Evolutionary conservation across 1,140 invertebrate species (phyloP).

Genomic region (Conopomorpha cramerella): DNA sequence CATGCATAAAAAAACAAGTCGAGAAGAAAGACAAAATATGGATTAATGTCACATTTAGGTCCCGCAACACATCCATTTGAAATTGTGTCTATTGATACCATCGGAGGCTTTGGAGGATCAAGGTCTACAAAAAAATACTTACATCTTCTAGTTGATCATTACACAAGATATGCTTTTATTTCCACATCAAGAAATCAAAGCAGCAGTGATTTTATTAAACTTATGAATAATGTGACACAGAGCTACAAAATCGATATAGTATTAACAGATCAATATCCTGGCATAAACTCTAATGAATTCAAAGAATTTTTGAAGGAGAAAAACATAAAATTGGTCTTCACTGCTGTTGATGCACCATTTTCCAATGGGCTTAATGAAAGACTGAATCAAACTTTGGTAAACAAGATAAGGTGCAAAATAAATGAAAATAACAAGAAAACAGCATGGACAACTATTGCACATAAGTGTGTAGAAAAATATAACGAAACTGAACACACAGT

Average conservation of each 20-base stretch:
- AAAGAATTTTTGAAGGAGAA: conserved; percentile 20
- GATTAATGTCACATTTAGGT: too few species aligned
- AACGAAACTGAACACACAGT: conserved; percentile 29
- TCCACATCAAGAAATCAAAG: conserved; percentile 10
- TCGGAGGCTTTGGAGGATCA: too few species aligned
- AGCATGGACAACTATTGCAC: conserved; percentile 12
- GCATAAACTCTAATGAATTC: too few species aligned
- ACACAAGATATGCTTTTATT: conserved; percentile 10
- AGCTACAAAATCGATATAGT: conserved; percentile 7
- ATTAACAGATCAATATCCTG: conserved; percentile 13
- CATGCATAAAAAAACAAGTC: too few species aligned
- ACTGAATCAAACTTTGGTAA: conserved; percentile 24
- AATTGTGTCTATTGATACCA: conserved; percentile 12
- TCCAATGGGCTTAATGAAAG: too few species aligned
- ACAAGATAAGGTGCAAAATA: conserved; percentile 8
- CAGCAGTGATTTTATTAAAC: conserved; percentile 29
- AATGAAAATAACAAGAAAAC: too few species aligned
- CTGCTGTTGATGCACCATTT: conserved; percentile 13
- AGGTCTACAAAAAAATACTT: conserved; percentile 14
- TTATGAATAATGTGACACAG: conserved; percentile 9
- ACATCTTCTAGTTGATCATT: too few species aligned
- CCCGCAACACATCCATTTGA: conserved; percentile 8
- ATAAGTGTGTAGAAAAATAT: conserved; percentile 12
- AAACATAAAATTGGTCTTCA: conserved; percentile 12
- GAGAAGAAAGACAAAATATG: too few species aligned